Conservation (phyloP, 2,888 invertebrate genomes). For the Napeogenes inachia region DNA sequence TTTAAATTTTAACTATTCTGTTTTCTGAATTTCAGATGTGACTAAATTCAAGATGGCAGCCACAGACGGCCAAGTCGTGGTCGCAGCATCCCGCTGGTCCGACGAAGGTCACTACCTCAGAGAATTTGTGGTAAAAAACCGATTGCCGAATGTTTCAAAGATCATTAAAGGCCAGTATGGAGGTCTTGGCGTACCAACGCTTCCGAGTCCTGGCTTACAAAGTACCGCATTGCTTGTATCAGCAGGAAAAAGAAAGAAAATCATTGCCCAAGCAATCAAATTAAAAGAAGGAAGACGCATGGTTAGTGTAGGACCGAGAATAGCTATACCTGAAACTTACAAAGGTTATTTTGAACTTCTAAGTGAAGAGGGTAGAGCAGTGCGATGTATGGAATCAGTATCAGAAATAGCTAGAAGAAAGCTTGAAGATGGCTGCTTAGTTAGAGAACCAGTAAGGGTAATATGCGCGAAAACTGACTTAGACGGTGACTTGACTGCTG, state of each 20-base stretch:
- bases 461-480: constrained; percentile 79
- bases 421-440: constrained; percentile 85
- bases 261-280: constrained; percentile 92
- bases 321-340: constrained; percentile 94
- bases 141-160: constrained; percentile 90
- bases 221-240: constrained; percentile 91
- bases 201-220: constrained; percentile 90
- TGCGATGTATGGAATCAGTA: constrained; percentile 92
- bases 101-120: constrained; percentile 85
- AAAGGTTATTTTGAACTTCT: constrained; percentile 95
- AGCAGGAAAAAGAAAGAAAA: constrained; percentile 89
- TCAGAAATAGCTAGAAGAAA: constrained; percentile 87
- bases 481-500: constrained; percentile 80
- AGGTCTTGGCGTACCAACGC: constrained; percentile 91
- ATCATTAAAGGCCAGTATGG: constrained; percentile 96
- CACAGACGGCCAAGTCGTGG: constrained; percentile 93
- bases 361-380: constrained; percentile 95
- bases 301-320: constrained; percentile 87
- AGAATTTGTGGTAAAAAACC: constrained; percentile 85
- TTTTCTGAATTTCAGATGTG: constrained; percentile 74
- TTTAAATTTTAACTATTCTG: constrained; percentile 3
- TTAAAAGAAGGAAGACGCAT: constrained; percentile 91
- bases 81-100: constrained; percentile 87
- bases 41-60: constrained; percentile 84
- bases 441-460: constrained; percentile 86